These are phyloP conservation scores for Lerema accius DNA, from an alignment of 1,140 invertebrate genomes.

Conservation along the genomic window DNA sequence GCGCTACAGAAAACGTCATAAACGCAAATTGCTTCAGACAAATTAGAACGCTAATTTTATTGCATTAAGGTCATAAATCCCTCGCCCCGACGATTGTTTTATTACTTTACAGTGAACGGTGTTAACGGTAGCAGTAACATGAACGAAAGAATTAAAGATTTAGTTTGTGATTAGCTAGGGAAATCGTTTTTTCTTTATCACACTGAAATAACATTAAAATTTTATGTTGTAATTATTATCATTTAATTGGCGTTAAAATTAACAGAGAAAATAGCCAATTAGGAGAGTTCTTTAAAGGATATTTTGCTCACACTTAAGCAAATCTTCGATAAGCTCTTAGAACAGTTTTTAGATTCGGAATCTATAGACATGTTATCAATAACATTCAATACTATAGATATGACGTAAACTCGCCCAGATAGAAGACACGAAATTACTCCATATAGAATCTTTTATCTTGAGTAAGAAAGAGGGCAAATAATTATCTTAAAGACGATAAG, in stretches of 20 bases:
- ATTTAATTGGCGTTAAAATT: background rate
- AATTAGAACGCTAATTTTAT: constrained; percentile 79
- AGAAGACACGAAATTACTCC: too few relatives aligned
- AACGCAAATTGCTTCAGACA: constrained; percentile 65
- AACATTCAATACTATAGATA: too few relatives aligned
- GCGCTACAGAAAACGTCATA: constrained; percentile 59
- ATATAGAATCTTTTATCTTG: too few relatives aligned
- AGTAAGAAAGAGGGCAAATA: too few relatives aligned
- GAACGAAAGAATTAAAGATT: constrained; percentile 22
- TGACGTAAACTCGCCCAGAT: too few relatives aligned
- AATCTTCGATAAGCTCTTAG: too few relatives aligned
- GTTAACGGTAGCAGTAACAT: constrained; percentile 67
- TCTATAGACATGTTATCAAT: too few relatives aligned
- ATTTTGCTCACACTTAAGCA: too few relatives aligned
- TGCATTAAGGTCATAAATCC: constrained; percentile 70
- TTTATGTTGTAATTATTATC: background rate
- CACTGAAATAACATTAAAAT: constrained; percentile 2
- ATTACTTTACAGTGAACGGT: constrained; percentile 61
- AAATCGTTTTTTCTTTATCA: constrained; percentile 6
- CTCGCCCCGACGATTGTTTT: constrained; percentile 58
- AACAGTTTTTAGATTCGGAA: too few relatives aligned
- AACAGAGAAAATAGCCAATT: too few relatives aligned
- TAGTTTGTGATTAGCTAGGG: constrained; percentile 1
- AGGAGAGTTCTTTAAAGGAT: too few relatives aligned
- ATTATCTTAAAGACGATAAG: too few relatives aligned